A percentile compares a stretch with the other conserved stretches of the same genome.
Conservation (phyloP, 2,113 vertebrate species). For the Thoracochromis brauschi region DNA sequence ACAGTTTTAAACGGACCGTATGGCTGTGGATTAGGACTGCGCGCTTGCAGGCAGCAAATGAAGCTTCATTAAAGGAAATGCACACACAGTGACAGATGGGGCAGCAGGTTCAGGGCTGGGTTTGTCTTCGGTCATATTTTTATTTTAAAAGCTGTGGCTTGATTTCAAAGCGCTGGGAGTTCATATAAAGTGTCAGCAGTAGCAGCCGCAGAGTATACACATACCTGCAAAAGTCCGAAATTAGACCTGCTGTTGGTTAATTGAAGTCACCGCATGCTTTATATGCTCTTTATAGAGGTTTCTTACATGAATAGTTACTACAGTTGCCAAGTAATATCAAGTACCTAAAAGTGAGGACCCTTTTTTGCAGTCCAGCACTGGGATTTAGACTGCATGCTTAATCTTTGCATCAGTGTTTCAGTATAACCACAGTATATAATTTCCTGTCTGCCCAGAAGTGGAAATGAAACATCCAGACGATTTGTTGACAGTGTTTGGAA, state of each 20-base stretch:
- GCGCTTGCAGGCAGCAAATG: not conserved
- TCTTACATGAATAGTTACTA: not conserved
- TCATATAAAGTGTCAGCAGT: not conserved
- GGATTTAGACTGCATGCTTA: not conserved
- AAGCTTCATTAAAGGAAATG: constrained; percentile 36
- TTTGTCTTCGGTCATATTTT: not conserved
- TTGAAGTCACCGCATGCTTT: not conserved
- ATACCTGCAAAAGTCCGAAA: not conserved
- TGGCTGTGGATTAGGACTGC: not conserved
- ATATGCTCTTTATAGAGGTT: not conserved
- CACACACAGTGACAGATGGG: constrained; percentile 35
- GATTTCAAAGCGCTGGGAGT: not conserved
- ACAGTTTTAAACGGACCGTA: not conserved
- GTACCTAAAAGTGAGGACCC: not conserved
- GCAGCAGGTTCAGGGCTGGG: not conserved
- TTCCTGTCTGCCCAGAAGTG: constrained; percentile 31
- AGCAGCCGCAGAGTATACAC: not conserved
- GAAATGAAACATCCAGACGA: constrained; percentile 42
- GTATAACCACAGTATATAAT: not conserved
- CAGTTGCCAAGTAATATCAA: not conserved
- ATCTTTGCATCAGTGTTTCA: not conserved
- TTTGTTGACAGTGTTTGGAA: not conserved
- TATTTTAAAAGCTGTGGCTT: not conserved
- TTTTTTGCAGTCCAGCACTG: not conserved
- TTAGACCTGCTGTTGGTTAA: not conserved